Conservation (phyloP, 2,113 vertebrate genomes). For the Prunella himalayana region DNA sequence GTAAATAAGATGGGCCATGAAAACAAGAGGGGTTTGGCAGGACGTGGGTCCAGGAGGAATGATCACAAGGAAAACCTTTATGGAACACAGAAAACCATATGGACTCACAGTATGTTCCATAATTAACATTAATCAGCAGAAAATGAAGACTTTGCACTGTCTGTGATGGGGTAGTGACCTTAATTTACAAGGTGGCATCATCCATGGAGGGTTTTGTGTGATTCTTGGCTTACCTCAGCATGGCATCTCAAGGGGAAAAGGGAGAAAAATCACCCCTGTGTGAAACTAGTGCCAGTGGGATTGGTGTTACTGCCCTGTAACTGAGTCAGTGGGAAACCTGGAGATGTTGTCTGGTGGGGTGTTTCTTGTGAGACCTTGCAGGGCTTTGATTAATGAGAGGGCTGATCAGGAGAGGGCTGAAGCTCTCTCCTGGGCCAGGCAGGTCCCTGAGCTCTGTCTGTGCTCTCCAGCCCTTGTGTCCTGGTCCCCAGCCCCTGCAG, state of each 20-base stretch:
- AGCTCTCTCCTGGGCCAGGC: neutral
- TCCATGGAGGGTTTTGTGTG: neutral
- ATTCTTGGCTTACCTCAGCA: neutral
- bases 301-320: neutral
- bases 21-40: neutral
- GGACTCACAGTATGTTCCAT: neutral
- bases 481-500: neutral
- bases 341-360: neutral
- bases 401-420: neutral
- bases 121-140: neutral
- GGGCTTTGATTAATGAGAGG: neutral
- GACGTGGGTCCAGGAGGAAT: neutral
- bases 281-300: neutral
- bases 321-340: neutral
- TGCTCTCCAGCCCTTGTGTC: neutral
- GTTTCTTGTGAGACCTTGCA: neutral
- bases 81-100: neutral
- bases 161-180: neutral
- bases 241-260: neutral
- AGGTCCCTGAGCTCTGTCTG: neutral
- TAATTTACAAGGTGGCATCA: neutral
- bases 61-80: neutral
- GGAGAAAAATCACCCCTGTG: neutral
- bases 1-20: slow-evolving; percentile 21
- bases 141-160: neutral